Evolutionary conservation across 2,888 invertebrate species (phyloP).

Genomic region (Ceraclea dissimilis): DNA sequence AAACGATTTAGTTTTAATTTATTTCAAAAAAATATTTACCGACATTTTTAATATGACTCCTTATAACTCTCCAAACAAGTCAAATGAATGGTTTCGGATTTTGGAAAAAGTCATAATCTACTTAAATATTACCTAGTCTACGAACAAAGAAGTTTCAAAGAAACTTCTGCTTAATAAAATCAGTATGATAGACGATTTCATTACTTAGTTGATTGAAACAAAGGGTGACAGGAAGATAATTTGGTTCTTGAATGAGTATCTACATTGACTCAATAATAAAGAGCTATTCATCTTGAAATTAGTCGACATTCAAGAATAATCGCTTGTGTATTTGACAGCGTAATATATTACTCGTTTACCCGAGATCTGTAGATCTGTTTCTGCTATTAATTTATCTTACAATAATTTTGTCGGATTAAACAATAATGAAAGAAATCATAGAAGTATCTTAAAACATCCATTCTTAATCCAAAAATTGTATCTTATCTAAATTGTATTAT

Average conservation of each 20-base stretch:
- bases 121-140: too few species aligned
- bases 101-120: too few species aligned
- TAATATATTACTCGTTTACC: neutral
- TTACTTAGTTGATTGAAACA: neutral
- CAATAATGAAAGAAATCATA: neutral
- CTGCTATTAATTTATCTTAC: neutral
- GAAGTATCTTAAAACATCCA: too few species aligned
- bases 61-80: too few species aligned
- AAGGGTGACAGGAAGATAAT: constrained; percentile 2
- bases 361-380: neutral
- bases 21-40: too few species aligned
- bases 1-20: too few species aligned
- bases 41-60: too few species aligned
- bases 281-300: constrained; percentile 2
- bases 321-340: constrained; percentile 4
- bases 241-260: neutral
- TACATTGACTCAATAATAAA: neutral
- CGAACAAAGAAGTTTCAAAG: too few species aligned
- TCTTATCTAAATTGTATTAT: too few species aligned
- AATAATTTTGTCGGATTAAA: neutral
- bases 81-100: too few species aligned
- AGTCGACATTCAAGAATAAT: constrained; percentile 1
- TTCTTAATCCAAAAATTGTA: too few species aligned
- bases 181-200: neutral
- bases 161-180: too few species aligned